A percentile compares a stretch with the other conserved stretches of the same genome.
phyloP scores from a whole-genome alignment of 2,797 vertebrate species.

The Rhabdomys pumilio region DNA sequence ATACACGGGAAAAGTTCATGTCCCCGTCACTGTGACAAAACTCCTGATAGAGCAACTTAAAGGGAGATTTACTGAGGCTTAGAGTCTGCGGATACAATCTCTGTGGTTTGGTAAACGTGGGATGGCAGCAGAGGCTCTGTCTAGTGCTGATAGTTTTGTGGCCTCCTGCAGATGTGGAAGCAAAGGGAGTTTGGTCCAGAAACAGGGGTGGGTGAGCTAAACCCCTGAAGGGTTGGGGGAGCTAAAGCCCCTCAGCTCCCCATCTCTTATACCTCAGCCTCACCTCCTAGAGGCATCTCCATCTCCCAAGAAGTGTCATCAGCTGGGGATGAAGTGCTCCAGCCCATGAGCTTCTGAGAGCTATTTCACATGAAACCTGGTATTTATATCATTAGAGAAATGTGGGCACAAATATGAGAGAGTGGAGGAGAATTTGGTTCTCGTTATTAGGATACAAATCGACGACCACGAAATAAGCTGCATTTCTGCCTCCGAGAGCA shows the following conservation, averaged over 20 bases:
- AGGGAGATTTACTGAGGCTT: not conserved
- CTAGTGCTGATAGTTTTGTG: not conserved
- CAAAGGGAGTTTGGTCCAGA: not conserved
- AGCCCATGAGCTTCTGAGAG: no score
- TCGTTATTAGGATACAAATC: conserved; percentile 24
- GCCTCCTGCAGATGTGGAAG: no score
- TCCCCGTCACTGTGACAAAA: not conserved
- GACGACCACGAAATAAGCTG: not conserved
- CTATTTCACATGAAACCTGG: not conserved
- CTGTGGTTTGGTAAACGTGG: not conserved
- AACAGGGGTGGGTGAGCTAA: not conserved
- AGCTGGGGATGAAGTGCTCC: not conserved
- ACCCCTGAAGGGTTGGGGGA: not conserved
- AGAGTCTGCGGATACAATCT: not conserved
- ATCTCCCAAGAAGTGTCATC: not conserved
- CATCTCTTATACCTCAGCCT: not conserved
- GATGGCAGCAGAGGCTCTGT: not conserved
- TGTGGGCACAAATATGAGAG: not conserved
- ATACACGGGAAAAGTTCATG: not conserved
- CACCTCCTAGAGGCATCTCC: not conserved
- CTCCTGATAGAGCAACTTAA: not conserved
- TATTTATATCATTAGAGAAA: not conserved
- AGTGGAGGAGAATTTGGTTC: not conserved
- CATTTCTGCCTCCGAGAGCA: conserved; percentile 1
- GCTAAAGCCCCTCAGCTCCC: not conserved